Percentiles rank a stretch among this genome's conserved stretches.
Conservation (phyloP, 2,113 vertebrate species). For the Lophochroa leadbeateri region DNA sequence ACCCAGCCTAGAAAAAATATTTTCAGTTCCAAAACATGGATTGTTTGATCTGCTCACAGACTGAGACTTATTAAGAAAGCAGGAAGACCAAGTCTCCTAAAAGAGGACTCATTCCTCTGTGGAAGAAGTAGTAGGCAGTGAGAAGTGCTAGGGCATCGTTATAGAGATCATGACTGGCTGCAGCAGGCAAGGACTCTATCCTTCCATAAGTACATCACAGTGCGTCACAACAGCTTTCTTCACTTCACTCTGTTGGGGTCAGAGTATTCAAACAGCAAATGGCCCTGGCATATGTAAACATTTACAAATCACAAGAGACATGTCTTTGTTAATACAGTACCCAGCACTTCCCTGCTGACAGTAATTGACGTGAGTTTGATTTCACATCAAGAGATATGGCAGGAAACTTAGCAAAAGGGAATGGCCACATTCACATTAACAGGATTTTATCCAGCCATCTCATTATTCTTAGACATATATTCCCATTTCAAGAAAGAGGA, state of each 20-base stretch:
- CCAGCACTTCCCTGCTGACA: not conserved
- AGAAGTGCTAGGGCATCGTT: too few relatives aligned
- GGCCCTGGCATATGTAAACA: too few relatives aligned
- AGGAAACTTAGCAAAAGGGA: not conserved
- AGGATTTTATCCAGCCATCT: not conserved
- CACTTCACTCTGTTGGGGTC: fast-evolving
- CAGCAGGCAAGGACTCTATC: not conserved
- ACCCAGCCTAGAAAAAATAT: too few relatives aligned
- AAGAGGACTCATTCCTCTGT: not conserved
- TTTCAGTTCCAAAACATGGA: not conserved
- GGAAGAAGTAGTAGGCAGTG: not conserved
- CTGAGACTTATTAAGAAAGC: not conserved
- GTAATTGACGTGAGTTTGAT: fast-evolving
- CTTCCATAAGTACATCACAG: fast-evolving
- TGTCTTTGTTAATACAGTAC: not conserved
- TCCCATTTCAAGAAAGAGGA: not conserved
- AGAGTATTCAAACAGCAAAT: too few relatives aligned
- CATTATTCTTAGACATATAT: not conserved
- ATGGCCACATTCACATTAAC: too few relatives aligned
- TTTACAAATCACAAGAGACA: not conserved
- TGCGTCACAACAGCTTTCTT: fast-evolving
- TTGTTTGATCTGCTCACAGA: not conserved
- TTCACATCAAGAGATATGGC: not conserved
- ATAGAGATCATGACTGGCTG: too few relatives aligned
- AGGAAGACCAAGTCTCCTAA: not conserved